Base-by-base conservation (phyloP, 2,113 vertebrate species). In the Atlantisia rogersi region DNA sequence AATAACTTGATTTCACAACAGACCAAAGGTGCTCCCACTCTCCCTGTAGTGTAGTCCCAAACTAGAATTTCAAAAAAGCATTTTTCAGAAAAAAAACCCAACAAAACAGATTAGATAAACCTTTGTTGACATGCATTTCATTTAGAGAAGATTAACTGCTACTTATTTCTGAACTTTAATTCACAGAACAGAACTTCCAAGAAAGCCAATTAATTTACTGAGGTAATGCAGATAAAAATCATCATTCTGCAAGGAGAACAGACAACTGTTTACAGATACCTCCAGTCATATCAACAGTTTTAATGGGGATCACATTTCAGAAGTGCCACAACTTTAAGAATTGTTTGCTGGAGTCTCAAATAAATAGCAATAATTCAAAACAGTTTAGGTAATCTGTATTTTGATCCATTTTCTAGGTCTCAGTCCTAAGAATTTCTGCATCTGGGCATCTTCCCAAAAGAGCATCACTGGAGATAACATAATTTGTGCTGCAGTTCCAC, bases 1-100 rank as follows among this genome's bases (percentile, higher is more conserved):
- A 98, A 94, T 68, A 99, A 97, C 69, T 98, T 99, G 96, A 99
- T 98, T 97, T 99, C 99, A 98, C 98, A 99, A 97, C 99, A 99
- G 88, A 99, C 98, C 95, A 99, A 97, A 6, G 99, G 99, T 12
- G 98, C 99, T 90, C 99, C 99, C 56, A 99, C 99, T 98, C 99
- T 98, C 88, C 99, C 99, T 52, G 99, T 99, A 94, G 99, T 99
- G 94, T 99, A 99, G 97, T 99, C 99, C 98, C 98, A 99, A 95
- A 98, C 99, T 99, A 88, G 39, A 95, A 94, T 48, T 21, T 65
- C 65, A 88, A 86, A 11, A 82, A 13, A 32, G 8, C 4, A 56
- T 67, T 70, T 93, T 85, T 90, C 25, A 77, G 25, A 21, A 87
- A 67, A 88, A 9, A 10, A 12, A 2, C 8, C 19, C 78, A 39